Conservation (phyloP, 2,797 vertebrate species). For the Artibeus lituratus region DNA sequence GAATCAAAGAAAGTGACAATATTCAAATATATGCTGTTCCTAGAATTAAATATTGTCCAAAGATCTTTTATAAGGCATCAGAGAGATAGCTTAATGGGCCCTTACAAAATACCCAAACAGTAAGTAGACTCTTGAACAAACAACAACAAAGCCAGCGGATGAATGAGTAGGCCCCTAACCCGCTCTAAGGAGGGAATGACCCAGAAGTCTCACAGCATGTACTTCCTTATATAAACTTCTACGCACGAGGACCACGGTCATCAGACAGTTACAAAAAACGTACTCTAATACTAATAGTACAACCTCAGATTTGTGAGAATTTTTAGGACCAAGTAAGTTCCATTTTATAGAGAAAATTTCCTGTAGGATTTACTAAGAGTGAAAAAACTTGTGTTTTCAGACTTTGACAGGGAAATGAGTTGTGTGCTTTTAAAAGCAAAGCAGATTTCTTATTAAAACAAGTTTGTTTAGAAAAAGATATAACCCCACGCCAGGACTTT, state of each 20-base stretch:
- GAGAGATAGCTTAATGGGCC: neutral
- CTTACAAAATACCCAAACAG: neutral
- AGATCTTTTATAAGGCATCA: neutral
- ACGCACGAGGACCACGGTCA: neutral
- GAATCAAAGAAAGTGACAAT: neutral
- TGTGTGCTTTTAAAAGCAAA: conserved; percentile 11
- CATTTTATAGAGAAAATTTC: neutral
- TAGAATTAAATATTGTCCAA: neutral
- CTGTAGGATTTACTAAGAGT: neutral
- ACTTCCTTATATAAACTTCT: neutral
- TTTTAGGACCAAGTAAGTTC: neutral
- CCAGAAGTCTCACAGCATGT: neutral
- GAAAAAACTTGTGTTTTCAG: neutral
- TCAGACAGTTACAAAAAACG: neutral
- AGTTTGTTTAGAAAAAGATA: conserved; percentile 25
- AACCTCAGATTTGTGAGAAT: neutral
- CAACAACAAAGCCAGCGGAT: neutral
- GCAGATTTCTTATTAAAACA: conserved; percentile 42
- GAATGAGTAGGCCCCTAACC: neutral
- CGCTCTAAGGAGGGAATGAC: neutral
- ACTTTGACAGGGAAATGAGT: neutral
- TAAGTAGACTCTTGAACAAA: neutral
- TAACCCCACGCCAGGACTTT: neutral
- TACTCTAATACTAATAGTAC: neutral
- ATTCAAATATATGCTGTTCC: neutral